Evolutionary conservation across 2,797 vertebrate species (phyloP).

Genomic region (Kryptolebias ocellatus): DNA sequence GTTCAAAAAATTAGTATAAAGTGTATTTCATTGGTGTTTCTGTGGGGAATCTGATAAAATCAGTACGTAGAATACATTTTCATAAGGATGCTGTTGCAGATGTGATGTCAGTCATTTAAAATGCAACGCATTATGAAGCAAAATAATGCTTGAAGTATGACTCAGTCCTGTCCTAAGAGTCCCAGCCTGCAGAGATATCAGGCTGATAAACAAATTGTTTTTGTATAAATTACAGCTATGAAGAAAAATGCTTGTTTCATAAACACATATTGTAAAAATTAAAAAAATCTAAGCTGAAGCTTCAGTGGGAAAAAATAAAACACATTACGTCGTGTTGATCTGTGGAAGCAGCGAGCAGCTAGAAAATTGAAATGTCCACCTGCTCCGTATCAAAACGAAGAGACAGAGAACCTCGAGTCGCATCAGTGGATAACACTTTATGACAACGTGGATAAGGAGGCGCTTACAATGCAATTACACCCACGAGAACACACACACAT

Average conservation of each 20-base stretch:
- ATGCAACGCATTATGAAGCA: neutral
- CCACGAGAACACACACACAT: slow-evolving; percentile 60
- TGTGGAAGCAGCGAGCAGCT: neutral
- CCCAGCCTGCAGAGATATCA: neutral
- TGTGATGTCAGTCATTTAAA: too few relatives aligned
- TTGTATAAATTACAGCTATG: neutral
- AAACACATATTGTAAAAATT: neutral
- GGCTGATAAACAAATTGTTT: neutral
- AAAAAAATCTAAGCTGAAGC: neutral
- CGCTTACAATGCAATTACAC: slow-evolving; percentile 77
- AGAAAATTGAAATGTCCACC: slow-evolving; percentile 68
- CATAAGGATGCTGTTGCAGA: neutral
- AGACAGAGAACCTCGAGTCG: slow-evolving; percentile 57
- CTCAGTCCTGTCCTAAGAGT: neutral
- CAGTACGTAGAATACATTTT: neutral
- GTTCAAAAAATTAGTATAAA: neutral
- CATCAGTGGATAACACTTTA: slow-evolving; percentile 76
- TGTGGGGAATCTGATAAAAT: neutral
- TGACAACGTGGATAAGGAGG: slow-evolving; percentile 73
- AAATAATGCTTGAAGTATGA: neutral
- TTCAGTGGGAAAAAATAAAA: neutral
- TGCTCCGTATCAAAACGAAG: slow-evolving; percentile 51
- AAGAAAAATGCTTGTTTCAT: neutral
- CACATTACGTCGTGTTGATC: neutral
- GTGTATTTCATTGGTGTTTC: neutral